Percentiles rank a stretch among this genome's conserved stretches.
phyloP scores from a whole-genome alignment of 1,140 invertebrate genomes.

The Drosophila bocqueti region DNA sequence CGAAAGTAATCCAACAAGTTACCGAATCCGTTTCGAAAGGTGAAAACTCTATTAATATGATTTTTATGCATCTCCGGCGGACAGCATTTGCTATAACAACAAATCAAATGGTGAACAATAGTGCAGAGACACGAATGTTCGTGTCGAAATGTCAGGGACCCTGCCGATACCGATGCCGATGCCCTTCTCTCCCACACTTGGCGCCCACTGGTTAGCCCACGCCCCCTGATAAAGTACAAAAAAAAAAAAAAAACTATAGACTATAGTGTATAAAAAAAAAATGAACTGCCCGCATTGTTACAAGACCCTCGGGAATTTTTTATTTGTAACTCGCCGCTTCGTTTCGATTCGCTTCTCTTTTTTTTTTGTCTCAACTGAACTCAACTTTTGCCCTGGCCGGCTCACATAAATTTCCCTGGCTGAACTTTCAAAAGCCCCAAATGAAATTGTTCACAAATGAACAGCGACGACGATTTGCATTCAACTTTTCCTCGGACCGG shows the following conservation, averaged over 20 bases:
- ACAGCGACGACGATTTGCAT: constrained; percentile 62
- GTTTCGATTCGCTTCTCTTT: constrained; percentile 14
- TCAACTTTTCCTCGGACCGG: constrained; percentile 44
- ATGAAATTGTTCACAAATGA: constrained; percentile 64
- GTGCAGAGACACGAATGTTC: constrained; percentile 59
- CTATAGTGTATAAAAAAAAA: constrained; percentile 15
- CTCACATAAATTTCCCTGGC: constrained; percentile 57
- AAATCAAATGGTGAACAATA: constrained; percentile 55
- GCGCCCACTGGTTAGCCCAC: constrained; percentile 28
- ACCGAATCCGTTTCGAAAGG: constrained; percentile 35
- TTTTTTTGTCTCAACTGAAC: constrained; percentile 23
- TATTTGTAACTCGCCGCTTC: constrained; percentile 10
- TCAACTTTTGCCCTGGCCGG: constrained; percentile 32
- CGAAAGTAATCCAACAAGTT: constrained; percentile 29
- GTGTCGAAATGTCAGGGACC: constrained; percentile 68
- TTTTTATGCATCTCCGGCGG: constrained; percentile 33
- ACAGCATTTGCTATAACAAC: constrained; percentile 28
- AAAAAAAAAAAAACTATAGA: constrained; percentile 25
- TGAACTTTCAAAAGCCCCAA: constrained; percentile 61
- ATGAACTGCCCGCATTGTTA: constrained; percentile 54
- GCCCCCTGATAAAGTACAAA: constrained; percentile 12
- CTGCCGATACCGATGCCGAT: constrained; percentile 3
- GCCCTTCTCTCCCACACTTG: constrained; percentile 36
- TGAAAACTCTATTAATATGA: constrained; percentile 51
- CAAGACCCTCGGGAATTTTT: constrained; percentile 50